Conservation (phyloP, 2,113 vertebrate genomes). For the Cryptomyrus ogoouensis region DNA sequence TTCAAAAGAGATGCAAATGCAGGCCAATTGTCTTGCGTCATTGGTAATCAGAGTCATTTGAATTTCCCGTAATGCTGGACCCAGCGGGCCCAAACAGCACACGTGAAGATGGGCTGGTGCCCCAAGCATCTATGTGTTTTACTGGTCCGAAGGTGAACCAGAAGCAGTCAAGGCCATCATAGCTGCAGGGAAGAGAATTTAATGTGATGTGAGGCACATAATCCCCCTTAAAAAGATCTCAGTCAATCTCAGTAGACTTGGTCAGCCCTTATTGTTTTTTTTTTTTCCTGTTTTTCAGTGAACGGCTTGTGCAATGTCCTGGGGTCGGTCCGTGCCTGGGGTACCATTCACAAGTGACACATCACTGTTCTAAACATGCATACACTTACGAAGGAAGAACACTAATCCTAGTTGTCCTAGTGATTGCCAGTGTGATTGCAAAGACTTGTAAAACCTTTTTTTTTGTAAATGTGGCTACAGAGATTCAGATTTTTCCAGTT, state of each 20-base stretch:
- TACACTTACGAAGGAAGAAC: background rate
- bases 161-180: background rate
- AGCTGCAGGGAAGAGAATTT: background rate
- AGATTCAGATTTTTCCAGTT: background rate
- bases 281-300: background rate
- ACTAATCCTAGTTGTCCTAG: background rate
- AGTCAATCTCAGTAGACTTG: background rate
- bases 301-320: background rate
- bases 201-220: background rate
- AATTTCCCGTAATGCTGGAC: background rate
- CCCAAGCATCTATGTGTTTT: background rate
- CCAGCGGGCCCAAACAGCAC: background rate
- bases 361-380: background rate
- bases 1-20: conserved; percentile 14
- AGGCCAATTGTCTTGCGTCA: background rate
- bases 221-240: background rate
- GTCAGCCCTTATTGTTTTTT: background rate
- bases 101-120: background rate
- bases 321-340: background rate
- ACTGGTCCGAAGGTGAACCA: background rate
- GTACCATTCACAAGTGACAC: background rate
- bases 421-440: background rate
- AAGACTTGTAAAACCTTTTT: background rate
- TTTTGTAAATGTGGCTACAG: background rate
- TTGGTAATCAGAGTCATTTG: background rate